Evolutionary conservation across 2,113 vertebrate genomes (phyloP), one percentile per base, ranked within the genome.

Genomic region (Lepus americanus): DNA sequence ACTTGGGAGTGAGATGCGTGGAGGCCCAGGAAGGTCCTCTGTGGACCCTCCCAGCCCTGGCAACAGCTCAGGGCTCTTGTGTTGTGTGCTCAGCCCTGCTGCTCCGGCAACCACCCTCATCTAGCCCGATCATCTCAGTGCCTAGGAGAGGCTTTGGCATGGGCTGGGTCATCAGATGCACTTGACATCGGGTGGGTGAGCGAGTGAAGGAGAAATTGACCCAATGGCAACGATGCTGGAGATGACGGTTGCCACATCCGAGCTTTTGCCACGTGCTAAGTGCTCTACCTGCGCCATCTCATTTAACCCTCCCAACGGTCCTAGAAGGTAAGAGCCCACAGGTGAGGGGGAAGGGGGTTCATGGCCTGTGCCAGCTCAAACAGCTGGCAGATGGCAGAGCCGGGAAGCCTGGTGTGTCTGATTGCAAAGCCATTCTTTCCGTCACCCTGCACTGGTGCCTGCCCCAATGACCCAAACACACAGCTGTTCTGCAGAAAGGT

Each of bases 381-480:
- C 19, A 44, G 31, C 13, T 5, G 36, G 66, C 67, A 12, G 53
- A 64, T 3, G 2, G 44, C 67, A 44, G 70, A 77, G 63, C 69
- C 39, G 1, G 20, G 49, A 76, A 36, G 16, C 70, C 9, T 16
- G 12, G 6, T 33, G 12, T 69, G 31, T n/a, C 82, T 63, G 81
- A 77, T 14, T 33, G 9, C 33, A 81, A 66, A 86, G 9, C 29
- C 49, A 23, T 55, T 63, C 55, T 49, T 61, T 76, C 25, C 51
- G 27, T 13, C 31, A 20, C 29, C 0, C 0, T n/a, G 19, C 7
- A 36, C 1, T 2, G 67, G 22, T 3, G 10, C 66, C 51, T 61
- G 31, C 31, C 29, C 1, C 9, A 9, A 51, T 6, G 14, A 74
- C 29, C 36, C 22, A 23, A n/a, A 22, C 20, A 9, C 39, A 70